phyloP scores from a whole-genome alignment of 2,113 vertebrate species.

The Menura novaehollandiae region DNA sequence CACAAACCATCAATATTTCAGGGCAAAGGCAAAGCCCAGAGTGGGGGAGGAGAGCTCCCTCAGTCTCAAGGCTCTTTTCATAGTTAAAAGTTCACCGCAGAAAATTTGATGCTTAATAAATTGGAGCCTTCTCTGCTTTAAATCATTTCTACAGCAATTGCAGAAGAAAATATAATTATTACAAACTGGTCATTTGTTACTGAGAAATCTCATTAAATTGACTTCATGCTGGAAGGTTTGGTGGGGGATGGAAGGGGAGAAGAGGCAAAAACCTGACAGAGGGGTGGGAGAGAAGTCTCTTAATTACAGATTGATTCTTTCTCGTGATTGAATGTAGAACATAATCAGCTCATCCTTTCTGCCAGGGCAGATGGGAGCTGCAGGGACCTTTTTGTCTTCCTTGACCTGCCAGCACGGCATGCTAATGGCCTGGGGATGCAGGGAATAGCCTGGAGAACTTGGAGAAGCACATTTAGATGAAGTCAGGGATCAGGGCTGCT shows the following conservation, averaged over 20 bases:
- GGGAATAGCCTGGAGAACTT: not conserved
- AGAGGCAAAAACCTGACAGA: not conserved
- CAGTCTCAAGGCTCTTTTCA: not conserved
- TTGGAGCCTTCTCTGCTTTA: constrained; percentile 69
- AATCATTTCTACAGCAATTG: constrained; percentile 68
- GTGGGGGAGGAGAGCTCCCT: constrained; percentile 29
- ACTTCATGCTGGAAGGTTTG: constrained; percentile 55
- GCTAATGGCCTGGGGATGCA: not conserved
- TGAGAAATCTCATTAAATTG: constrained; percentile 74
- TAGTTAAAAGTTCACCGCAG: constrained; percentile 64
- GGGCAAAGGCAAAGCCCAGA: constrained; percentile 37
- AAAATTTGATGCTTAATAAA: constrained; percentile 79
- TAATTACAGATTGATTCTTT: constrained; percentile 73
- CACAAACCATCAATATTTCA: constrained; percentile 54
- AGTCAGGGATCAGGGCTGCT: not conserved
- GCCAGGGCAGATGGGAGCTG: not conserved
- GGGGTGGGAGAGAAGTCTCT: constrained; percentile 9
- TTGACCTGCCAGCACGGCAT: not conserved
- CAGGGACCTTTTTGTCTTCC: constrained; percentile 1
- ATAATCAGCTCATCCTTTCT: constrained; percentile 53
- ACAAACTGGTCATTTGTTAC: constrained; percentile 77
- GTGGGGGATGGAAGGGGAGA: not conserved
- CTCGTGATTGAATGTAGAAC: constrained; percentile 52
- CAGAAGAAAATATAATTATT: constrained; percentile 77
- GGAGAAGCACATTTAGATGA: not conserved